phyloP scores from a whole-genome alignment of 2,888 invertebrate genomes.

The Colletes collaris region DNA sequence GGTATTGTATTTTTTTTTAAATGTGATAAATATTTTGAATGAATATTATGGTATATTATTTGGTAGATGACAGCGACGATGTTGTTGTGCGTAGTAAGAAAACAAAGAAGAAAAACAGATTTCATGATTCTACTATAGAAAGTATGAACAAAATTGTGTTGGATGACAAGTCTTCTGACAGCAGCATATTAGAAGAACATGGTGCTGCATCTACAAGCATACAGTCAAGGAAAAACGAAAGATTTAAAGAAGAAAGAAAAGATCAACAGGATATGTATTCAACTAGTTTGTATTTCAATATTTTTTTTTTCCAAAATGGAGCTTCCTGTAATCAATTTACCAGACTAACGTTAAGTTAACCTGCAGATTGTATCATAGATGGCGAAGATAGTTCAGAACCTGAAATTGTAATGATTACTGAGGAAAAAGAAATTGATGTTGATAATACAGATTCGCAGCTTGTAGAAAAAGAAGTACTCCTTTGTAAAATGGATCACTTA shows the following conservation, averaged over 20 bases:
- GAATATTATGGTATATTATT: not conserved
- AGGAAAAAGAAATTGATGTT: slow-evolving; percentile 65
- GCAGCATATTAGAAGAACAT: not conserved
- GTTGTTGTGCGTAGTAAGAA: not conserved
- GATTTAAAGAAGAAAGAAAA: too few species aligned
- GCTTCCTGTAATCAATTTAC: not conserved
- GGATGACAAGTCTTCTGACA: not conserved
- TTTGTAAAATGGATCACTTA: slow-evolving; percentile 65
- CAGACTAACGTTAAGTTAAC: not conserved
- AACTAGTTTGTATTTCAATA: not conserved
- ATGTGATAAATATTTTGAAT: not conserved
- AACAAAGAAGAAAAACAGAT: slow-evolving; percentile 1
- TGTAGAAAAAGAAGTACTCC: slow-evolving; percentile 71
- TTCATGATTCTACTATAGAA: not conserved
- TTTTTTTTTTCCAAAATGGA: not conserved
- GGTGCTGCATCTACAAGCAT: not conserved
- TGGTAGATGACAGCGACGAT: not conserved
- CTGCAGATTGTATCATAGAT: slow-evolving; percentile 14
- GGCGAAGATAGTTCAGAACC: slow-evolving; percentile 2
- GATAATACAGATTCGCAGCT: slow-evolving; percentile 67
- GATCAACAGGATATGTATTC: not conserved
- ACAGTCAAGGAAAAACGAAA: too few species aligned
- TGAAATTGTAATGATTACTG: slow-evolving; percentile 53
- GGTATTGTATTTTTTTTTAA: slow-evolving; percentile 12
- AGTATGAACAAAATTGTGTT: not conserved